A percentile compares a stretch with the other conserved stretches of the same genome.
Conservation (phyloP, 2,888 invertebrate genomes). For the Mellilla xanthometata region DNA sequence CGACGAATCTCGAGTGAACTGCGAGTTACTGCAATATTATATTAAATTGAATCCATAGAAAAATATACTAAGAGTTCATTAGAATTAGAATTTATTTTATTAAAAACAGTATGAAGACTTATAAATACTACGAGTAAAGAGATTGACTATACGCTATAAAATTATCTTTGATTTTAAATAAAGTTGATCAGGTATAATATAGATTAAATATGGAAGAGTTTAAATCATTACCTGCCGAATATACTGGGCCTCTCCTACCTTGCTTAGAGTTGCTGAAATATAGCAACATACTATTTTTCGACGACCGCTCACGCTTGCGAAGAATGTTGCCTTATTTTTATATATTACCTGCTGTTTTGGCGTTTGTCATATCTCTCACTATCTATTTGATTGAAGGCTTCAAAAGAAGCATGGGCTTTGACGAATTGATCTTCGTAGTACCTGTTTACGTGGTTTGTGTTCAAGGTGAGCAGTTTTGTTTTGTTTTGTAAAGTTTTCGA, state of each 20-base stretch:
- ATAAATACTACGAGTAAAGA: too few species aligned
- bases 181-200: too few species aligned
- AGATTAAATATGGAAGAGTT: constrained; percentile 26
- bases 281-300: constrained; percentile 31
- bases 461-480: constrained; percentile 37
- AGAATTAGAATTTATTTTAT: too few species aligned
- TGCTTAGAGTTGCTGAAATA: constrained; percentile 32
- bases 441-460: constrained; percentile 35
- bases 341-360: constrained; percentile 22
- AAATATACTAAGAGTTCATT: too few species aligned
- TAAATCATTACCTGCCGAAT: constrained; percentile 32
- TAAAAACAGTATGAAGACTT: too few species aligned
- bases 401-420: constrained; percentile 27
- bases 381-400: constrained; percentile 29
- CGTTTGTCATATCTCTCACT: constrained; percentile 24
- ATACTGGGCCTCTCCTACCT: constrained; percentile 24
- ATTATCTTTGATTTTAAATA: too few species aligned
- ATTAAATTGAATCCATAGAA: too few species aligned
- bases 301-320: constrained; percentile 14
- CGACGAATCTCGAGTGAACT: too few species aligned
- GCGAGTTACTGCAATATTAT: too few species aligned
- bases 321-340: constrained; percentile 24
- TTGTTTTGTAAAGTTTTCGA: too few species aligned
- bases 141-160: too few species aligned
- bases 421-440: constrained; percentile 34